A percentile compares a stretch with the other conserved stretches of the same genome.
Conservation (phyloP, 2,888 invertebrate genomes). For the Tetrapedia diversipes region DNA sequence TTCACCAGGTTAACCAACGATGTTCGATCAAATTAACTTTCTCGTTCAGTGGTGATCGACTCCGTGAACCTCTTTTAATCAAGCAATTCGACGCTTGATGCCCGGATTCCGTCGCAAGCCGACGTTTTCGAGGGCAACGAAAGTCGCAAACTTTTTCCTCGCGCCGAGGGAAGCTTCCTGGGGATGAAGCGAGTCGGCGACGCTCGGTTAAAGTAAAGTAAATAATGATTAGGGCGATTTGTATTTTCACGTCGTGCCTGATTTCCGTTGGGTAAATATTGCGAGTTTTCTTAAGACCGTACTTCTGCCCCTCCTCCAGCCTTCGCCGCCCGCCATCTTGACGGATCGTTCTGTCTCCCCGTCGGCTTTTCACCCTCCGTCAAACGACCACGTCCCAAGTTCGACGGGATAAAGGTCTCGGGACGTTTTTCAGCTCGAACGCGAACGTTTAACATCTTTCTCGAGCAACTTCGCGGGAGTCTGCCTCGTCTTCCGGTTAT, state of each 20-base stretch:
- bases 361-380: constrained; percentile 48
- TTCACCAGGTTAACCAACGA: background rate
- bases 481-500: constrained; percentile 6
- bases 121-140: constrained; percentile 66
- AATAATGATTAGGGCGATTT: constrained; percentile 81
- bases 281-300: constrained; percentile 80
- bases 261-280: constrained; percentile 80
- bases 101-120: constrained; percentile 49
- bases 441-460: constrained; percentile 37
- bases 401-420: constrained; percentile 24
- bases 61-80: constrained; percentile 71
- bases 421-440: constrained; percentile 24
- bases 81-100: constrained; percentile 44
- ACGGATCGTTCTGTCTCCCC: constrained; percentile 53
- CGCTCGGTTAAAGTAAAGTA: constrained; percentile 76
- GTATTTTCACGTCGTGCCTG: constrained; percentile 81
- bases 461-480: background rate
- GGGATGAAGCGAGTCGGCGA: constrained; percentile 52
- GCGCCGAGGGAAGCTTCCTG: constrained; percentile 49
- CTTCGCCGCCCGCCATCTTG: constrained; percentile 14
- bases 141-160: constrained; percentile 67
- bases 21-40: constrained; percentile 1
- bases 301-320: constrained; percentile 60
- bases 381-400: constrained; percentile 26
- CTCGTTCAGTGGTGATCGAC: constrained; percentile 54